Percentiles rank a stretch among this genome's conserved stretches.
These are phyloP conservation scores for Eulemur coronatus DNA, from an alignment of 2,797 vertebrate species.

Conservation along the genomic window DNA sequence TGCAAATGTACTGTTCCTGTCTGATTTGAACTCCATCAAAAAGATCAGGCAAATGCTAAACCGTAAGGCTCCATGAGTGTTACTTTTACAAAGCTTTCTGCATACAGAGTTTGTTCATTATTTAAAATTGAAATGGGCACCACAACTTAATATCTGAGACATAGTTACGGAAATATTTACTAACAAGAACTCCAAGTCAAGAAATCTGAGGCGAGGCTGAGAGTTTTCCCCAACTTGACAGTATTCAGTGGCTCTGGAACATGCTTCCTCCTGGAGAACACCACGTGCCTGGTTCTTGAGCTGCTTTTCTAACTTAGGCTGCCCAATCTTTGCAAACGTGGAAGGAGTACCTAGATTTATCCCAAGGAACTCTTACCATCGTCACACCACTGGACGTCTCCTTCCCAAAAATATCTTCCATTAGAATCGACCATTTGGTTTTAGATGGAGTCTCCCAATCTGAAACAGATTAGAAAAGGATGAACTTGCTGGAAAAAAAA, in stretches of 20 bases:
- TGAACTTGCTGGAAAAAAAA: neutral
- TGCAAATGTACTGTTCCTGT: neutral
- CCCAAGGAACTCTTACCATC: slow-evolving; percentile 54
- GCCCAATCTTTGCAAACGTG: neutral
- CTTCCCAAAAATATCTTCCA: slow-evolving; percentile 70
- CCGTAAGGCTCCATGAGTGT: neutral
- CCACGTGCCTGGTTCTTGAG: neutral
- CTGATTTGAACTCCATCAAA: neutral
- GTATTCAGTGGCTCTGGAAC: neutral
- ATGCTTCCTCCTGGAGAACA: neutral
- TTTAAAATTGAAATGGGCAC: neutral
- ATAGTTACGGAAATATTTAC: neutral
- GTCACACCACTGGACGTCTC: neutral
- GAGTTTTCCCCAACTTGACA: neutral
- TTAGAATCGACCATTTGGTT: slow-evolving; percentile 66
- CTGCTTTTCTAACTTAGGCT: neutral
- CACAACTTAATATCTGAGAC: neutral
- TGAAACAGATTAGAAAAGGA: slow-evolving; percentile 55
- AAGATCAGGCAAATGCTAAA: neutral
- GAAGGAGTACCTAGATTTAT: neutral
- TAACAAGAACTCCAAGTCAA: neutral
- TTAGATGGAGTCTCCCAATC: slow-evolving; percentile 68
- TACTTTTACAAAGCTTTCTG: neutral
- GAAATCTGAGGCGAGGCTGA: neutral
- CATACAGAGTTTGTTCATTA: neutral